phyloP scores from a whole-genome alignment of 1,140 invertebrate genomes.

The Pectinophora gossypiella region DNA sequence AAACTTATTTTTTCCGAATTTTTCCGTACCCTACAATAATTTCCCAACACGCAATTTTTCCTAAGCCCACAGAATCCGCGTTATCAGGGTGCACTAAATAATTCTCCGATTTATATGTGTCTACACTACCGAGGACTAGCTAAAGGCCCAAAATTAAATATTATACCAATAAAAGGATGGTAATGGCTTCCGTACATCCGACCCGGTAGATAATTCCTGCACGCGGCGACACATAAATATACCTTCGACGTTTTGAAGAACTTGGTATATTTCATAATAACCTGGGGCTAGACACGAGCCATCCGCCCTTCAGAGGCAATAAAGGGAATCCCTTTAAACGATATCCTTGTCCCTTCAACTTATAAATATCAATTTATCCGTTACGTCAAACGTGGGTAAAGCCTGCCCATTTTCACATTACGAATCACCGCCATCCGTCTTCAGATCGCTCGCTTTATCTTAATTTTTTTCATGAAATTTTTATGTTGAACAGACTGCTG shows the following conservation, averaged over 20 bases:
- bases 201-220: conserved; percentile 59
- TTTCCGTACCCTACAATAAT: no score
- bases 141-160: conserved; percentile 72
- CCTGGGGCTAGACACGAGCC: conserved; percentile 60
- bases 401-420: conserved; percentile 57
- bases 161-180: conserved; percentile 74
- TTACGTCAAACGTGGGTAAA: conserved; percentile 58
- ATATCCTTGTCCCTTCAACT: conserved; percentile 58
- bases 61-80: no score
- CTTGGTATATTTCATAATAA: conserved; percentile 70
- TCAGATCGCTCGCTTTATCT: conserved; percentile 39
- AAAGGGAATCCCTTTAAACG: conserved; percentile 72
- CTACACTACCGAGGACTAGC: conserved; percentile 39
- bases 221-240: conserved; percentile 61
- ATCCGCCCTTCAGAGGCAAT: conserved; percentile 55
- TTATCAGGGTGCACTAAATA: conserved; percentile 34
- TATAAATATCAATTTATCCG: conserved; percentile 75
- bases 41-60: no score
- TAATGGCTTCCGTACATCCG: conserved; percentile 67
- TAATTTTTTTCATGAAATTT: conserved; percentile 53
- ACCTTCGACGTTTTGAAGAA: conserved; percentile 69
- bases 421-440: conserved; percentile 52
- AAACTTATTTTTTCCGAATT: no score
- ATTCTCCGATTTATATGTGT: conserved; percentile 63
- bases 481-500: conserved; percentile 36